A percentile compares a stretch with the other conserved stretches of the same genome.
Conservation (phyloP, 1,140 invertebrate species). For the Asobara japonica region DNA sequence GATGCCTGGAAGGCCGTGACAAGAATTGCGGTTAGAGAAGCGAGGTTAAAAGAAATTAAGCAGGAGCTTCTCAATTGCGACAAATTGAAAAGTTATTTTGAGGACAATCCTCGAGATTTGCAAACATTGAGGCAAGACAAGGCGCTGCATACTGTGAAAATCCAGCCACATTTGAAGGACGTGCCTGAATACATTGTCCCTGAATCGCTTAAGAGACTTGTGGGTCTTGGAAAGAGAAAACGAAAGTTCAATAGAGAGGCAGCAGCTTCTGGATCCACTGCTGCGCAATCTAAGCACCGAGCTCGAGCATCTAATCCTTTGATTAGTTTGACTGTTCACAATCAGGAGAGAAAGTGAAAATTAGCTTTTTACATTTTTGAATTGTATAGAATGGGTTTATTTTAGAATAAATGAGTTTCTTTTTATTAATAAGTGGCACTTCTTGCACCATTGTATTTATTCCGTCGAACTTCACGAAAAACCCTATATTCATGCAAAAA, state of each 20-base stretch:
- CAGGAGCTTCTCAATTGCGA: slow-evolving; percentile 92
- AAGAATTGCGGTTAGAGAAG: slow-evolving; percentile 89
- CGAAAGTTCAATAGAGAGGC: slow-evolving; percentile 56
- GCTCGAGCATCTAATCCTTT: slow-evolving; percentile 60
- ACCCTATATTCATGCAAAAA: no score
- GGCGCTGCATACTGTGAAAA: slow-evolving; percentile 84
- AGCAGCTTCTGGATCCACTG: slow-evolving; percentile 49
- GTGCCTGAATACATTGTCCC: slow-evolving; percentile 96
- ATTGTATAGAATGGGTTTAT: not conserved
- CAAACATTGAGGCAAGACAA: slow-evolving; percentile 92
- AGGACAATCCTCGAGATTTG: slow-evolving; percentile 92
- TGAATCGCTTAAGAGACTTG: slow-evolving; percentile 74
- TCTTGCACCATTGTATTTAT: no score
- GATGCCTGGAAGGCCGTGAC: slow-evolving; percentile 96
- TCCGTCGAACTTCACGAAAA: no score
- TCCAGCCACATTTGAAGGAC: slow-evolving; percentile 87
- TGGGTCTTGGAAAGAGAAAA: slow-evolving; percentile 64
- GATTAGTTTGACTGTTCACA: slow-evolving; percentile 51
- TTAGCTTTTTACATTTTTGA: not conserved
- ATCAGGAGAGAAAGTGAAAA: slow-evolving; percentile 46
- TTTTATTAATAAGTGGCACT: no score
- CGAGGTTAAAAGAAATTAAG: slow-evolving; percentile 95
- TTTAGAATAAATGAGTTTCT: not conserved
- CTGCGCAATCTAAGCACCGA: slow-evolving; percentile 53
- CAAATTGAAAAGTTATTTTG: slow-evolving; percentile 94